Conservation (phyloP, 2,113 vertebrate genomes). For the Gallinago undulata region DNA sequence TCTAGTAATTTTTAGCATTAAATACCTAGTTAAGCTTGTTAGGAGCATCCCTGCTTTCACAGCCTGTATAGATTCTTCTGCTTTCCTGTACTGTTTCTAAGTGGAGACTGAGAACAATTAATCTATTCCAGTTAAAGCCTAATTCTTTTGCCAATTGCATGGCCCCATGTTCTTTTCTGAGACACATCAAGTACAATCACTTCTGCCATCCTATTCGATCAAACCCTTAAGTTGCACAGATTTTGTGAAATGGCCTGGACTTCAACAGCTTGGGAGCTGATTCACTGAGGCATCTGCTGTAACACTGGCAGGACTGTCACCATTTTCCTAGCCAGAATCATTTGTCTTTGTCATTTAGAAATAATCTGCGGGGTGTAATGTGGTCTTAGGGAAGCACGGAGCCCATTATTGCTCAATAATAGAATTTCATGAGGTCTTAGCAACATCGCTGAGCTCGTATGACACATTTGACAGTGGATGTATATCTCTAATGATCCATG, state of each 20-base stretch:
- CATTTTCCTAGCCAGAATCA: conserved; percentile 6
- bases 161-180: conserved; percentile 28
- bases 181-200: conserved; percentile 36
- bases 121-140: conserved; percentile 22
- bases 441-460: not conserved
- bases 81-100: not conserved
- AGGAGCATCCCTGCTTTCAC: not conserved
- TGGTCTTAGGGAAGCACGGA: conserved; percentile 42
- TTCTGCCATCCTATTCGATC: conserved; percentile 50
- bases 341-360: conserved; percentile 64
- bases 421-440: conserved; percentile 21
- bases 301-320: conserved; percentile 36
- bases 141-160: conserved; percentile 36
- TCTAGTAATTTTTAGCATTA: not conserved
- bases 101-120: conserved; percentile 33
- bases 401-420: conserved; percentile 46
- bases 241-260: conserved; percentile 44
- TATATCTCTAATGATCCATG: not conserved
- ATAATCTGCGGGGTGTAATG: conserved; percentile 34
- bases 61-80: not conserved
- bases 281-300: conserved; percentile 63
- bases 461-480: not conserved
- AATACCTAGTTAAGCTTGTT: not conserved
- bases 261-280: conserved; percentile 57
- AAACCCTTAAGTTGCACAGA: conserved; percentile 24